These are phyloP conservation scores for Chydorus sphaericus DNA, from an alignment of 2,888 invertebrate species.

Conservation along the genomic window DNA sequence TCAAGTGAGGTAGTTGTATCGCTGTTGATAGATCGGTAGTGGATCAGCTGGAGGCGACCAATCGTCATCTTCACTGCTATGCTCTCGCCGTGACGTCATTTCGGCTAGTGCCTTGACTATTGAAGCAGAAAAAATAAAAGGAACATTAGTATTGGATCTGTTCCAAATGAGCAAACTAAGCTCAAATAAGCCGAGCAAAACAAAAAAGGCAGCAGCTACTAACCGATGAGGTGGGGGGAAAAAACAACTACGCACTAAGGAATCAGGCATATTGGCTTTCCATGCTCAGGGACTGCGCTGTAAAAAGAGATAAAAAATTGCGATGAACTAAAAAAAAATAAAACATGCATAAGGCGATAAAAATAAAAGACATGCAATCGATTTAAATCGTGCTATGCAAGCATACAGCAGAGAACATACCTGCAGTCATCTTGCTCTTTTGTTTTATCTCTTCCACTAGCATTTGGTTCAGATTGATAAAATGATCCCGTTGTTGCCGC, in stretches of 20 bases:
- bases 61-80: slow-evolving; percentile 50
- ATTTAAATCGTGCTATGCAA: not conserved
- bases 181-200: not conserved
- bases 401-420: slow-evolving; percentile 34
- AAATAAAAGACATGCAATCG: slow-evolving; percentile 10
- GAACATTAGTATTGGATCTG: no score
- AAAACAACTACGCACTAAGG: not conserved
- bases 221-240: not conserved
- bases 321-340: slow-evolving; percentile 8
- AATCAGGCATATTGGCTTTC: slow-evolving; percentile 6
- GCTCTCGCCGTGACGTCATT: slow-evolving; percentile 39
- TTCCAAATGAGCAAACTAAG: no score
- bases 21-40: slow-evolving; percentile 69
- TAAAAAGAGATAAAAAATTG: slow-evolving; percentile 4
- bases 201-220: slow-evolving; percentile 2
- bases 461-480: slow-evolving; percentile 79
- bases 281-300: slow-evolving; percentile 10
- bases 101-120: slow-evolving; percentile 63
- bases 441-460: slow-evolving; percentile 87
- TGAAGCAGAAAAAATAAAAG: no score
- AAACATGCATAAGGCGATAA: slow-evolving; percentile 9
- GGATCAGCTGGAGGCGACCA: slow-evolving; percentile 54
- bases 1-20: slow-evolving; percentile 58
- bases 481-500: slow-evolving; percentile 72
- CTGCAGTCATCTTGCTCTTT: slow-evolving; percentile 89